phyloP scores from a whole-genome alignment of 2,113 vertebrate genomes.

The Megaceryle maxima region DNA sequence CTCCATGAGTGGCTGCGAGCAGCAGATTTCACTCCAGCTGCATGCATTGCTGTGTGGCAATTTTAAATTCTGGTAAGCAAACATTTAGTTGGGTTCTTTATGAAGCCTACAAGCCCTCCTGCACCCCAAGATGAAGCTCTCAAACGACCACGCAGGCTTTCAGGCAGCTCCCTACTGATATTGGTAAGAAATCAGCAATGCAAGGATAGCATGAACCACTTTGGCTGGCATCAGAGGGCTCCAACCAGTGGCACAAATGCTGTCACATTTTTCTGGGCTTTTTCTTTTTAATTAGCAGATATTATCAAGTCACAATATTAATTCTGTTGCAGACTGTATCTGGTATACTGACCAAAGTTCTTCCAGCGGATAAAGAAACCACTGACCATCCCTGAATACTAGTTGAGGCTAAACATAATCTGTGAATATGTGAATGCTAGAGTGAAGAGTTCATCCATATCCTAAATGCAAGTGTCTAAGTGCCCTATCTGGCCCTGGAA shows the following conservation, averaged over 20 bases:
- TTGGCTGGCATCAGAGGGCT: not conserved
- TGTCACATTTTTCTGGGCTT: not conserved
- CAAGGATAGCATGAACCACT: not conserved
- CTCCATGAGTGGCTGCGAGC: accelerated
- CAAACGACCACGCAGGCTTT: accelerated
- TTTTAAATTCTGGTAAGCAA: not conserved
- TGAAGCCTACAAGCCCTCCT: not conserved
- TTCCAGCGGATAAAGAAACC: not conserved
- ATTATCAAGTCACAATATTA: not conserved
- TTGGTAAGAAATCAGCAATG: not conserved
- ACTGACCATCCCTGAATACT: not conserved
- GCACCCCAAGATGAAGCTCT: not conserved
- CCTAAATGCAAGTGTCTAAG: not conserved
- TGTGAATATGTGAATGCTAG: not conserved
- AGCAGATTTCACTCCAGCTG: not conserved
- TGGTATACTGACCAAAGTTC: not conserved
- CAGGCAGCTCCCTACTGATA: not conserved
- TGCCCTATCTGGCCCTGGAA: slow-evolving; percentile 47
- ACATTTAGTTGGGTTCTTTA: not conserved
- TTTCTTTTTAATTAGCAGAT: not conserved
- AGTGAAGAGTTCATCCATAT: slow-evolving; percentile 16
- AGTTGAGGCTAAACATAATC: not conserved
- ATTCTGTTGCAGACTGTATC: not conserved
- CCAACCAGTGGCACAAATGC: accelerated
- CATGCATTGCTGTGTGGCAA: accelerated